Conservation (phyloP, 2,113 vertebrate species). For the Sinocyclocheilus grahami region DNA sequence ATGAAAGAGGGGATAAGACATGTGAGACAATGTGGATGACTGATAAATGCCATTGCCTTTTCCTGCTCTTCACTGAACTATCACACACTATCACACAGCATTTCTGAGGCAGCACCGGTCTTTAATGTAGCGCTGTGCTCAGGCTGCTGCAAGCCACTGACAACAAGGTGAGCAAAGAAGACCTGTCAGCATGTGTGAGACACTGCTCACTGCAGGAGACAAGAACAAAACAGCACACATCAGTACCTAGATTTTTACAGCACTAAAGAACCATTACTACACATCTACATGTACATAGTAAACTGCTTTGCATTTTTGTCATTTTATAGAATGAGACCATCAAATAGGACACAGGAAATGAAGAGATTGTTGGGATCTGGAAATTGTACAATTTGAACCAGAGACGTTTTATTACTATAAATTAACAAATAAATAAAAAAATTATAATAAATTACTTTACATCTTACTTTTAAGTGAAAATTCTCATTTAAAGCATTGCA, state of each 20-base stretch:
- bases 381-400: no score
- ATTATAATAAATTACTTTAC: no score
- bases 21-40: background rate
- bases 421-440: no score
- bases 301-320: background rate
- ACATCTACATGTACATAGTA: background rate
- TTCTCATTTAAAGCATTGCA: background rate
- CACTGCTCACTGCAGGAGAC: background rate
- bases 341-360: background rate
- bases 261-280: background rate
- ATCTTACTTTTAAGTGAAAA: background rate
- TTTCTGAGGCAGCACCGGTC: conserved; percentile 21
- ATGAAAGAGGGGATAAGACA: background rate
- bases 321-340: background rate
- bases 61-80: conserved; percentile 18
- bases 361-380: conserved; percentile 10
- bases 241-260: conserved; percentile 16
- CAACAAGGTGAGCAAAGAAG: conserved; percentile 21
- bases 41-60: conserved; percentile 9
- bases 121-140: conserved; percentile 18
- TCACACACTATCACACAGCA: background rate
- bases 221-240: background rate
- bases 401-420: no score
- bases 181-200: conserved; percentile 34
- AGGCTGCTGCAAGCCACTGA: conserved; percentile 12